phyloP scores from a whole-genome alignment of 2,797 vertebrate genomes.

The Balearica regulorum region DNA sequence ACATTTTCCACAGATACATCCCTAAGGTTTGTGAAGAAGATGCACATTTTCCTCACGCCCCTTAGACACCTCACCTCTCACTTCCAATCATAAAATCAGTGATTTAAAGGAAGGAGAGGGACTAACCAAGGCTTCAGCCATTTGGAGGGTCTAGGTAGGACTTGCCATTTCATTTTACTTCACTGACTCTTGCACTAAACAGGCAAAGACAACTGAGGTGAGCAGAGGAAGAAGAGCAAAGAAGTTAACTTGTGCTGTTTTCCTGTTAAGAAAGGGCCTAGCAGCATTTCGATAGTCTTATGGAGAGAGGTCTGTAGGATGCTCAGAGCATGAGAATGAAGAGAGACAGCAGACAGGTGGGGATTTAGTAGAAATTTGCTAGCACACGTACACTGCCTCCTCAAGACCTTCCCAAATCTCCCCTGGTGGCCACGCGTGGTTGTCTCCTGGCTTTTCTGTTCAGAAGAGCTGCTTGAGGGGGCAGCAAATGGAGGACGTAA shows the following conservation, averaged over 20 bases:
- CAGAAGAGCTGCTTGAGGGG: background rate
- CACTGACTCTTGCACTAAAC: background rate
- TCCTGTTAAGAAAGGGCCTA: background rate
- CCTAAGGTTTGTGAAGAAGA: background rate
- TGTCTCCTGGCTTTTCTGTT: background rate
- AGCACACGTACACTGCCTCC: fast-evolving
- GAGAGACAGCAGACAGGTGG: background rate
- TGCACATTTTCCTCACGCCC: background rate
- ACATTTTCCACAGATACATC: fast-evolving
- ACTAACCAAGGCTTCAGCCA: background rate
- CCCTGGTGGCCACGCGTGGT: background rate
- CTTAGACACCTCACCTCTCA: background rate
- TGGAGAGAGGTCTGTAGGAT: background rate
- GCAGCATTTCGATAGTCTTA: background rate
- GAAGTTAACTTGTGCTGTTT: background rate
- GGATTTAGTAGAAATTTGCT: background rate
- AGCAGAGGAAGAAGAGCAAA: background rate
- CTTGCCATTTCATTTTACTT: background rate
- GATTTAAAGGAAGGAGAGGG: background rate
- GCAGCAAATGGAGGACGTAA: background rate
- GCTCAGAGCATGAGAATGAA: background rate
- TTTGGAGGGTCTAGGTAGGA: background rate
- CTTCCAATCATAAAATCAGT: background rate
- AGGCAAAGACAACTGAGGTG: background rate
- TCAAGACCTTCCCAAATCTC: background rate